Percentiles rank a stretch among this genome's conserved stretches.
phyloP scores from a whole-genome alignment of 2,888 invertebrate genomes.

The Sinotaia quadrata region DNA sequence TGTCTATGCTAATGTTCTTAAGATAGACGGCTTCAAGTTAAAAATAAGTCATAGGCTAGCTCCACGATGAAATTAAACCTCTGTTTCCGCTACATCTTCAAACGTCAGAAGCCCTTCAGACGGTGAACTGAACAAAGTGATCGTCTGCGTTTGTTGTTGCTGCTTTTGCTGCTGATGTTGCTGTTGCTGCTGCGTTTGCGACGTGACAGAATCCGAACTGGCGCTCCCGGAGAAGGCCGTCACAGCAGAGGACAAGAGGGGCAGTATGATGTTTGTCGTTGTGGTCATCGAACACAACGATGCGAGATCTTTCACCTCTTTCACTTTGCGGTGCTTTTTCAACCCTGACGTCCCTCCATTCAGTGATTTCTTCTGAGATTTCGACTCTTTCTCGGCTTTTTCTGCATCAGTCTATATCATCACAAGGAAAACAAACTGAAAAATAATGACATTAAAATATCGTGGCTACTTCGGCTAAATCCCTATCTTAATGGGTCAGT shows the following conservation, averaged over 20 bases:
- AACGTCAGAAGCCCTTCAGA: constrained; percentile 1
- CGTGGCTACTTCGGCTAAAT: too few species aligned
- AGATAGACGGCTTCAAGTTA: too few species aligned
- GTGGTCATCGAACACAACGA: constrained; percentile 3
- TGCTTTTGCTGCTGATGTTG: constrained; percentile 8
- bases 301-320: constrained; percentile 20
- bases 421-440: too few species aligned
- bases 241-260: neutral
- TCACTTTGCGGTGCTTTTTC: constrained; percentile 22
- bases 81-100: constrained; percentile 9
- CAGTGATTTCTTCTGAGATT: neutral
- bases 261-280: neutral
- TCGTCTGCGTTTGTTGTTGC: neutral
- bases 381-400: neutral
- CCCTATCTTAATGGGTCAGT: too few species aligned
- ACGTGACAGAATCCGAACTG: constrained; percentile 4
- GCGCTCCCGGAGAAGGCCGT: neutral
- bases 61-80: constrained; percentile 1
- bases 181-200: constrained; percentile 8
- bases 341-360: neutral
- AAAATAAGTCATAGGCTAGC: too few species aligned
- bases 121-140: constrained; percentile 13
- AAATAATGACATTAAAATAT: too few species aligned
- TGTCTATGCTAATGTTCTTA: too few species aligned
- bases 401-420: too few species aligned